Percentiles rank a stretch among this genome's conserved stretches.
phyloP scores from a whole-genome alignment of 1,140 invertebrate genomes.

The Drosophila sp. region DNA sequence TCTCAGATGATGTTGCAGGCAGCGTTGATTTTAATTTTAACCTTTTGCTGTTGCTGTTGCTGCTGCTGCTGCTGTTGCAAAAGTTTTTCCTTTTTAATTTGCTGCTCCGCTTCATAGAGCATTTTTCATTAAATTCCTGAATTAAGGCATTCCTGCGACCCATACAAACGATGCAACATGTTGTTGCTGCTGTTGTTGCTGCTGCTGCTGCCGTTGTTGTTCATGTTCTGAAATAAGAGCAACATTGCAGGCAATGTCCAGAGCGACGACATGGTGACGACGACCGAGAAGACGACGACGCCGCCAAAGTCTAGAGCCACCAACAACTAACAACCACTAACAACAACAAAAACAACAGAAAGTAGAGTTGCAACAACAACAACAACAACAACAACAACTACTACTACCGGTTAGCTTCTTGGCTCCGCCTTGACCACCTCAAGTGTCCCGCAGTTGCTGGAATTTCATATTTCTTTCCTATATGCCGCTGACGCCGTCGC shows the following conservation, averaged over 20 bases:
- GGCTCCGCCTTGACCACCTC: conserved; percentile 44
- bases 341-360: conserved; percentile 17
- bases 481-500: conserved; percentile 16
- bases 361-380: conserved; percentile 6
- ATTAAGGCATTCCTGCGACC: conserved; percentile 75
- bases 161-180: conserved; percentile 47
- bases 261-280: conserved; percentile 75
- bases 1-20: conserved; percentile 40
- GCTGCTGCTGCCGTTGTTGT: conserved; percentile 33
- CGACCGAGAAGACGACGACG: conserved; percentile 43
- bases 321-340: conserved; percentile 19
- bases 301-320: conserved; percentile 59
- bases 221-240: conserved; percentile 81
- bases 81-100: conserved; percentile 75
- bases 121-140: conserved; percentile 83
- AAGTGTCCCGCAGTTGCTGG: conserved; percentile 54
- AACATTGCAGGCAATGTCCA: conserved; percentile 76
- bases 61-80: conserved; percentile 39
- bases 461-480: conserved; percentile 67
- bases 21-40: conserved; percentile 77
- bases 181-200: conserved; percentile 37
- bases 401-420: conserved; percentile 47
- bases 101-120: conserved; percentile 78
- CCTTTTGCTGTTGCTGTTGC: conserved; percentile 45
- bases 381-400: conserved; percentile 32